Percentiles rank a stretch among this genome's conserved stretches.
Conservation (phyloP, 2,113 vertebrate species). For the Mesembrinibis cayennensis region DNA sequence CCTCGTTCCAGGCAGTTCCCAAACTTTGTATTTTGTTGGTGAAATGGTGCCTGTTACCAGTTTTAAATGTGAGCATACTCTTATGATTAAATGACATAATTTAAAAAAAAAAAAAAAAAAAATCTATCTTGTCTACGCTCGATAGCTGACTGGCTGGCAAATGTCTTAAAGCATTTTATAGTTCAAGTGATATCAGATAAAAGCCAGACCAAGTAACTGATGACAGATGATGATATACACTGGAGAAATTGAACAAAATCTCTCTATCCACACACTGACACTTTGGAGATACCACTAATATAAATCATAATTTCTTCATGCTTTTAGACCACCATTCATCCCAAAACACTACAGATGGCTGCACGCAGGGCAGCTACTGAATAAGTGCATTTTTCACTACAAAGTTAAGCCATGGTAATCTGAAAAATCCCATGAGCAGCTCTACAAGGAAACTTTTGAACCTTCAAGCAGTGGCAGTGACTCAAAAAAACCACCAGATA, state of each 20-base stretch:
- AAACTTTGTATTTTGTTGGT: neutral
- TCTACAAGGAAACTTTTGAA: neutral
- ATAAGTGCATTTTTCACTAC: neutral
- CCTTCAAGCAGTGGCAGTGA: neutral
- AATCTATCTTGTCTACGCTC: rapidly evolving
- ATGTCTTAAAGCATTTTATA: neutral
- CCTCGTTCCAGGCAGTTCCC: neutral
- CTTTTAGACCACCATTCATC: neutral
- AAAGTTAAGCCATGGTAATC: neutral
- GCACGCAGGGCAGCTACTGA: neutral
- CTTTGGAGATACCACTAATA: rapidly evolving
- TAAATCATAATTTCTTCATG: neutral
- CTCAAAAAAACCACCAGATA: neutral
- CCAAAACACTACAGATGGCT: neutral
- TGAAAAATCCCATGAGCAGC: neutral
- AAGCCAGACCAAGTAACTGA: neutral
- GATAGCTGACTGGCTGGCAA: neutral
- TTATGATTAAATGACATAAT: neutral
- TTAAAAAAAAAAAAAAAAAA: neutral
- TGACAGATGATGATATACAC: neutral
- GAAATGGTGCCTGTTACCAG: neutral
- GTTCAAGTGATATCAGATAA: neutral
- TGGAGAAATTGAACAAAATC: neutral
- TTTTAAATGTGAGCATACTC: neutral
- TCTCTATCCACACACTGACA: neutral